Evolutionary conservation across 2,888 invertebrate species (phyloP).

Genomic region (Agrochola litura): DNA sequence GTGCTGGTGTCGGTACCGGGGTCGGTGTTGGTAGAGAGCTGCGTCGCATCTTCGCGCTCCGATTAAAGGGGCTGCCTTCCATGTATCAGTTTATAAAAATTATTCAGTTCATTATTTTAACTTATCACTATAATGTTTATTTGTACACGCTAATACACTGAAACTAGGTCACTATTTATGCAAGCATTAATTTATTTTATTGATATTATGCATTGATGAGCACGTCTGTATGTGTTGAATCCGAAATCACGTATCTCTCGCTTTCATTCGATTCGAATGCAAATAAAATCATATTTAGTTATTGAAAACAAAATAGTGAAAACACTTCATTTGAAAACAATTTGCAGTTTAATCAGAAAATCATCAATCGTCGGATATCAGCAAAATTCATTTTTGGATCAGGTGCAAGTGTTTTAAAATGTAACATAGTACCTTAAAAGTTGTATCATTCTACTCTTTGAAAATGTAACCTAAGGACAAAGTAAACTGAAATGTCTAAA

Average conservation of each 20-base stretch:
- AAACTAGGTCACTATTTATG: no score
- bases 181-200: no score
- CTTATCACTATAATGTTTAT: no score
- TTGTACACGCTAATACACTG: no score
- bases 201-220: no score
- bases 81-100: no score
- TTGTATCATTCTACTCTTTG: conserved; percentile 8
- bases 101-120: no score
- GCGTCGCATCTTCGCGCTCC: background rate
- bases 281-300: conserved; percentile 11
- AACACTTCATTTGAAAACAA: conserved; percentile 6
- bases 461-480: conserved; percentile 7
- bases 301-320: background rate
- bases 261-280: background rate
- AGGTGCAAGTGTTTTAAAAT: background rate
- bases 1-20: no score
- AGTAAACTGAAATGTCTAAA: conserved; percentile 33
- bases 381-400: background rate
- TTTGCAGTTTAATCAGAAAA: background rate
- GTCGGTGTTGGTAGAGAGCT: background rate
- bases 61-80: no score
- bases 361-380: background rate
- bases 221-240: no score
- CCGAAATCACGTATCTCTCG: no score
- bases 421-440: conserved; percentile 7